Base-by-base conservation (phyloP, 2,888 invertebrate species). In the Microdon myrmicae region DNA sequence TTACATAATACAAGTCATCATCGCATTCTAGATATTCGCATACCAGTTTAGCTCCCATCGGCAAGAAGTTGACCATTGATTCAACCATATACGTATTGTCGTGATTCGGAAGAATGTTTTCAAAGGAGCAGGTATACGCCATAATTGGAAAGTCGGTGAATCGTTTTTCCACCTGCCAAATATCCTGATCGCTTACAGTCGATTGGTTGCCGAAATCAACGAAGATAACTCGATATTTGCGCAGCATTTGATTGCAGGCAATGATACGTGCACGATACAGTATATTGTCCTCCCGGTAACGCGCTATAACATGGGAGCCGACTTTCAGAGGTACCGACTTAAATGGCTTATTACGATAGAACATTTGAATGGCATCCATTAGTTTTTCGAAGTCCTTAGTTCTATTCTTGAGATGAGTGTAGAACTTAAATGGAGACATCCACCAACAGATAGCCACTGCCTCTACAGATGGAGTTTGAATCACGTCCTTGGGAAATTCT, bases 171-270 rank as follows among this genome's bases (percentile, higher is more conserved):
- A 90, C 80, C 39, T 85, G 85, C 85, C 87, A 91, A 14, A 90
- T 84, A 69, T 88, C 86, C 56, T 80, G 82, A 0, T 82, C 81
- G 32, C 84, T 83, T 0, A 90, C 87, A 0, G 84, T 79, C 26
- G 86, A 85, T 48, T 83, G 83, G 71, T 90, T 90, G 2, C 92
- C 92, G 70, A 88, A 90, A 76, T 92, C 92, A 1, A 92, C 83
- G 72, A 88, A 91, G 16, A 85, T 83, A 0, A 92, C 88, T 49
- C 86, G 83, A 74, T 85, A 86, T 69, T 85, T 84, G 1, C 83
- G 82, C 28, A 82, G 77, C 64, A 84, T 82, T 55, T 85, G 84
- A 37, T 80, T 75, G 29, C 83, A 81, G 2, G 85, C 82, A 1
- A 86, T 73, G 0, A 91, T 81, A 22, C 84, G 84, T 1, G 89